These are phyloP conservation scores for Saccopteryx leptura DNA, from an alignment of 2,113 vertebrate species.

Conservation along the genomic window DNA sequence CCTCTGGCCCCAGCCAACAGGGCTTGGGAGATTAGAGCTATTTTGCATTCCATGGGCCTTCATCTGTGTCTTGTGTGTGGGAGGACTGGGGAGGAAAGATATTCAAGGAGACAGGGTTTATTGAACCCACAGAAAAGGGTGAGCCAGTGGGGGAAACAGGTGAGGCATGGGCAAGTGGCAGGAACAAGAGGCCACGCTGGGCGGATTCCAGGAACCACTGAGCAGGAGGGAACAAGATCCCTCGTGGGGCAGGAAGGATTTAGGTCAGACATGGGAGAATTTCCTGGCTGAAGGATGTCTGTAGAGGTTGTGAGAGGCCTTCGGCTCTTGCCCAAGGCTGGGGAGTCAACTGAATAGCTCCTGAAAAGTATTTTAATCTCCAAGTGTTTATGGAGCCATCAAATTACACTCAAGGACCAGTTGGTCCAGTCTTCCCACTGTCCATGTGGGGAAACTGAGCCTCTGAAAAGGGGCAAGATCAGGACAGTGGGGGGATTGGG, in stretches of 20 bases:
- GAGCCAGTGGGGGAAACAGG: slow-evolving; percentile 50
- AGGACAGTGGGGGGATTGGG: too few species aligned
- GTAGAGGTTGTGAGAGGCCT: slow-evolving; percentile 67
- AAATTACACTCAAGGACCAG: neutral
- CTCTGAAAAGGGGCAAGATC: neutral
- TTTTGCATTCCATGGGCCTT: slow-evolving; percentile 22
- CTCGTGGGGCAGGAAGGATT: slow-evolving; percentile 71
- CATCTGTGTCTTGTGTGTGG: neutral
- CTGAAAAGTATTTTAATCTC: slow-evolving; percentile 60
- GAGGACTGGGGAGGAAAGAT: neutral
- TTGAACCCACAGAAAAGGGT: neutral
- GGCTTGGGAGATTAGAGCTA: slow-evolving; percentile 51
- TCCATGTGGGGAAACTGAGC: neutral
- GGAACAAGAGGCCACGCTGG: neutral
- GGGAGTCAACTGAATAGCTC: slow-evolving; percentile 9
- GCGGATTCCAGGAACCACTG: neutral
- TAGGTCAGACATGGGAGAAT: slow-evolving; percentile 73
- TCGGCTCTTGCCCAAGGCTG: slow-evolving; percentile 55
- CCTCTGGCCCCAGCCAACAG: neutral
- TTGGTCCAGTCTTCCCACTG: neutral
- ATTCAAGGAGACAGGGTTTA: neutral
- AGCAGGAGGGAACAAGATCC: neutral
- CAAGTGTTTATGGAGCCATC: slow-evolving; percentile 49
- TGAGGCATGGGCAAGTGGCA: neutral
- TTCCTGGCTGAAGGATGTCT: slow-evolving; percentile 61